phyloP scores from a whole-genome alignment of 2,797 vertebrate genomes.

The Mormyrops boulengeri region DNA sequence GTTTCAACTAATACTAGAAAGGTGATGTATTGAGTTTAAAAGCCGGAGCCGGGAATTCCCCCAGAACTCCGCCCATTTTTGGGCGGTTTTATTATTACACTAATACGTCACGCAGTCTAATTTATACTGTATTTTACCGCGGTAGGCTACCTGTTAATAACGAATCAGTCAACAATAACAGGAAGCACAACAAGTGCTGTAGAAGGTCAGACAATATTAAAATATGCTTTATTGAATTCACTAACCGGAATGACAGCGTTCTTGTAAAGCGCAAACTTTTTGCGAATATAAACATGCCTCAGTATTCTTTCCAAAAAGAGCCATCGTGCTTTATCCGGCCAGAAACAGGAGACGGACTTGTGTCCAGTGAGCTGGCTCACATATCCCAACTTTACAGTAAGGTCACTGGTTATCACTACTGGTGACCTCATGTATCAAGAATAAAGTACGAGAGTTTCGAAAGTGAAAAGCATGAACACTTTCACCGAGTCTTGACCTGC shows the following conservation, averaged over 20 bases:
- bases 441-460: neutral
- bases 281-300: neutral
- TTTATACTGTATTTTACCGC: neutral
- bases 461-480: neutral
- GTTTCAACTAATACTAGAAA: constrained; percentile 40
- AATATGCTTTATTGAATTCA: neutral
- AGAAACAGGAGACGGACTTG: neutral
- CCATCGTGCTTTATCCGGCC: neutral
- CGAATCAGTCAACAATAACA: neutral
- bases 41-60: constrained; percentile 56
- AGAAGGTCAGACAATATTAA: neutral
- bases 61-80: constrained; percentile 29
- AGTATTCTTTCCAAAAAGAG: neutral
- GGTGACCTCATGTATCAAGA: neutral
- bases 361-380: neutral
- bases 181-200: neutral
- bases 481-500: neutral
- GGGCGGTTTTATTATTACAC: neutral
- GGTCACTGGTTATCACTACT: neutral
- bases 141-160: neutral
- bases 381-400: neutral
- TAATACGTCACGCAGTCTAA: neutral
- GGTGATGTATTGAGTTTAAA: constrained; percentile 32
- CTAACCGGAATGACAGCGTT: neutral
- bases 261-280: neutral